Evolutionary conservation across 2,888 invertebrate genomes (phyloP), one percentile per base, ranked within the genome.

Genomic region (Glyphotaelius pellucidus): DNA sequence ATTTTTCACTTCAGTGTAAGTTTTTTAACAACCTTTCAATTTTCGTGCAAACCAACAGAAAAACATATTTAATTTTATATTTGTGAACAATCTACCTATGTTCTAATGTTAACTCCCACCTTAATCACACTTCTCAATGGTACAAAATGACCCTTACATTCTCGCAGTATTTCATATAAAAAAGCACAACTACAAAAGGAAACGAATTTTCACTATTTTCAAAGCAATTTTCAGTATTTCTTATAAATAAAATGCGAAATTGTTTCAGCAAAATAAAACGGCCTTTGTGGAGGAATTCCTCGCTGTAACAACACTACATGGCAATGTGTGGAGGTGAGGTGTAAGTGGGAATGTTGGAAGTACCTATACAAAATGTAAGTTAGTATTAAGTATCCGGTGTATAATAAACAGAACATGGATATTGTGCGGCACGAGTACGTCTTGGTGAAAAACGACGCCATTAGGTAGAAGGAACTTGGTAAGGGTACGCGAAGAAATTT

Each of bases 391-490:
- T 67, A 67, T 25, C 67, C 67, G n/a, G 25, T 9, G 67, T 67
- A 67, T 25, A n/a, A 67, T 67, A 67, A 67, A 67, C 67, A 25
- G 67, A 67, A 67, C 67, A 67, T 7, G 67, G 25, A 67, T 67
- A 67, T 67, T 67, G 67, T 67, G 67, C 67, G 25, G 19, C 19
- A 7, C 25, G 67, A 7, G 67, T 67, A 67, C 67, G 67, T 67
- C 35, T 38, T n/a, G 47, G 42, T 86, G n/a, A 86, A 47, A 42
- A 86, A 86, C 86, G 42, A 35, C 42, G 47, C 47, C 86, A 86
- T 86, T 86, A 42, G 42, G n/a, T n/a, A 30, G 25, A 86, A 42
- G 30, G 42, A 47, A n/a, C 86, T 38, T 32, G 38, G 9, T 25
- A 85, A 85, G 1, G 42, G 85, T 38, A 38, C n/a, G 38, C 30